A percentile compares a stretch with the other conserved stretches of the same genome.
These are phyloP conservation scores for Rachycentron canadum DNA, from an alignment of 2,797 vertebrate species.

Conservation along the genomic window DNA sequence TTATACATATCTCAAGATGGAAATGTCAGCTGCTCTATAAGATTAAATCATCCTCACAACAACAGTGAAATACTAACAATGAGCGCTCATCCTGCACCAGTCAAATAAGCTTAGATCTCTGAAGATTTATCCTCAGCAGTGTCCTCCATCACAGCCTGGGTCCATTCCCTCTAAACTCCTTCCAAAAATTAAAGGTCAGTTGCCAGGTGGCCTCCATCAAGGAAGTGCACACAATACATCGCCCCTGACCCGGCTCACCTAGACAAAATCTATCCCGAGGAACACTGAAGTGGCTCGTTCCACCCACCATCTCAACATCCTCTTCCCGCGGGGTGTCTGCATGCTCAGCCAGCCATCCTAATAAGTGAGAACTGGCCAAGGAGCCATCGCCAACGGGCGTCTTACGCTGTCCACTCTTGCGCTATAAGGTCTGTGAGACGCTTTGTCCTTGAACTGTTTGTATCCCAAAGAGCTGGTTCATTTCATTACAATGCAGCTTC, in stretches of 20 bases:
- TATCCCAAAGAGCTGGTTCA: conserved; percentile 36
- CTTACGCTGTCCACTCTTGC: conserved; percentile 49
- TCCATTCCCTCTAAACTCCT: conserved; percentile 24
- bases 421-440: conserved; percentile 42
- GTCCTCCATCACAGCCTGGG: neutral
- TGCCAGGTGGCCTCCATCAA: conserved; percentile 18
- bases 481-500: conserved; percentile 44
- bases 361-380: conserved; percentile 57
- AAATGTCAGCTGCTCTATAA: neutral
- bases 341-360: conserved; percentile 62
- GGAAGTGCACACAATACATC: conserved; percentile 28
- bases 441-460: conserved; percentile 63
- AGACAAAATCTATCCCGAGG: conserved; percentile 24
- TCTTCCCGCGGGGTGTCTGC: conserved; percentile 56
- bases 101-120: neutral
- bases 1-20: neutral
- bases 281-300: conserved; percentile 41
- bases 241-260: conserved; percentile 13
- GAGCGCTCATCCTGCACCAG: neutral
- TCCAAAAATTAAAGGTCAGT: conserved; percentile 30
- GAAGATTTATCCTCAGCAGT: conserved; percentile 1
- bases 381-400: conserved; percentile 55
- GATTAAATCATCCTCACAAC: neutral
- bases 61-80: neutral
- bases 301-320: conserved; percentile 61